A percentile compares a stretch with the other conserved stretches of the same genome.
Conservation (phyloP, 2,113 vertebrate species). For the Macquaria ambigua region DNA sequence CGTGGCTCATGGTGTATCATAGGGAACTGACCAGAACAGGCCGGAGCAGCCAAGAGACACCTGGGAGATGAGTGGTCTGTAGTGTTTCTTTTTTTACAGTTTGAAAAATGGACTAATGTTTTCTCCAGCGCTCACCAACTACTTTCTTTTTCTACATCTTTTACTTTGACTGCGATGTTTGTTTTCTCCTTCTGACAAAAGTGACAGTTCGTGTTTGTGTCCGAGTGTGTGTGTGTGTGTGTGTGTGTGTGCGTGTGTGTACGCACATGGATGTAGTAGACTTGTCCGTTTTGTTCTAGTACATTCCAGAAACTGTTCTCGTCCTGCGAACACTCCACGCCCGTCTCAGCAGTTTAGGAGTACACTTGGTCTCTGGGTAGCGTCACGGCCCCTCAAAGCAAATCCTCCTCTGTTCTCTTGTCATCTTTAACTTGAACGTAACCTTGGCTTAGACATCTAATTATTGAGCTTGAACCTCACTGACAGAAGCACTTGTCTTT, state of each 20-base stretch:
- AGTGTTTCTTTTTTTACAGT: slow-evolving; percentile 78
- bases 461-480: slow-evolving; percentile 66
- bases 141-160: slow-evolving; percentile 37
- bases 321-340: slow-evolving; percentile 64
- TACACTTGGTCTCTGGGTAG: slow-evolving; percentile 56
- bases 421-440: slow-evolving; percentile 67
- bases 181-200: slow-evolving; percentile 34
- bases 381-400: slow-evolving; percentile 55
- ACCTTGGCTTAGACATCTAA: slow-evolving; percentile 59
- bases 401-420: slow-evolving; percentile 51
- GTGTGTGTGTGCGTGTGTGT: slow-evolving; percentile 32
- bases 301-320: slow-evolving; percentile 89
- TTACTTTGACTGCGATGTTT: slow-evolving; percentile 59
- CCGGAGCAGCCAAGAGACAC: slow-evolving; percentile 61
- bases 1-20: slow-evolving; percentile 58
- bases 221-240: slow-evolving; percentile 25
- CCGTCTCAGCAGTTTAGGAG: slow-evolving; percentile 51
- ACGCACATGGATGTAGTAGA: slow-evolving; percentile 76
- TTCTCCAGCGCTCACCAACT: slow-evolving; percentile 55
- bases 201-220: slow-evolving; percentile 45
- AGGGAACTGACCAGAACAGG: slow-evolving; percentile 64
- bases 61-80: slow-evolving; percentile 46
- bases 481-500: slow-evolving; percentile 58
- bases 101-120: slow-evolving; percentile 70
- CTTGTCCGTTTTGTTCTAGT: slow-evolving; percentile 76